phyloP scores from a whole-genome alignment of 2,113 vertebrate species.

The Gadus chalcogrammus region DNA sequence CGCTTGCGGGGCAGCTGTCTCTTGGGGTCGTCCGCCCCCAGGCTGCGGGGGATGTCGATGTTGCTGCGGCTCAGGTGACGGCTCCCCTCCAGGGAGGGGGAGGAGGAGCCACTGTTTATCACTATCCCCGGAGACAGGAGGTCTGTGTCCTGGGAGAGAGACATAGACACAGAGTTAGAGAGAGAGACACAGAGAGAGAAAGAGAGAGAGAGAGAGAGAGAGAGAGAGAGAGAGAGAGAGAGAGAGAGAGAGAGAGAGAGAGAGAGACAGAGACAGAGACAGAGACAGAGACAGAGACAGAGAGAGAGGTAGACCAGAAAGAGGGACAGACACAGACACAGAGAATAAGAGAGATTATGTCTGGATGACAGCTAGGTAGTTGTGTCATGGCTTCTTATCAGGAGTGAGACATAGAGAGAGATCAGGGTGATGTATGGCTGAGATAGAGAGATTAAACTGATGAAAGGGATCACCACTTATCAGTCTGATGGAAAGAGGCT shows the following conservation, averaged over 20 bases:
- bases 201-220: background rate
- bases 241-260: too few species aligned
- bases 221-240: background rate
- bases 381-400: too few species aligned
- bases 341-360: too few species aligned
- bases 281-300: too few species aligned
- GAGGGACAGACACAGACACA: too few species aligned
- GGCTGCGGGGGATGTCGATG: slow-evolving; percentile 89
- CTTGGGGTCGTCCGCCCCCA: slow-evolving; percentile 85
- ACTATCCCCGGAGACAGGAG: slow-evolving; percentile 88
- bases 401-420: too few species aligned
- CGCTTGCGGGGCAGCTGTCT: slow-evolving; percentile 89
- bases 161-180: background rate
- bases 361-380: too few species aligned
- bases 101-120: slow-evolving; percentile 79
- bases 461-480: too few species aligned
- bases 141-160: slow-evolving; percentile 82
- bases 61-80: slow-evolving; percentile 96
- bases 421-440: too few species aligned
- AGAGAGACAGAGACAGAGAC: too few species aligned
- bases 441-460: too few species aligned
- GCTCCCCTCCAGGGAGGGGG: slow-evolving; percentile 84
- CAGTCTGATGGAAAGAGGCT: too few species aligned
- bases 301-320: background rate
- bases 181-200: background rate